Base-by-base conservation (phyloP, 2,888 invertebrate species). In the Ormyrus thymus region DNA sequence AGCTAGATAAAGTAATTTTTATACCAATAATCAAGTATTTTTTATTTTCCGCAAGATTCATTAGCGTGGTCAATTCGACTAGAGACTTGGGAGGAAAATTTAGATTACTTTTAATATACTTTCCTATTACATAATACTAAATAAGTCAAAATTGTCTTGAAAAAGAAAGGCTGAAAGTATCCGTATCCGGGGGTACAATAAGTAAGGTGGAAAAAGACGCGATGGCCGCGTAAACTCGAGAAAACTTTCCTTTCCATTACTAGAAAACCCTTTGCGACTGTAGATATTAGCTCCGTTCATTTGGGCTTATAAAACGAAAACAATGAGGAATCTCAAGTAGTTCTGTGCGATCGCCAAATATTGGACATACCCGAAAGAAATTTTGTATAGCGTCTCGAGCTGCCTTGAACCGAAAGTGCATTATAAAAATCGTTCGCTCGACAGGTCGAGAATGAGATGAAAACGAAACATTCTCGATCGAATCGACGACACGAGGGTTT, bases 391-490 rank as follows among this genome's bases (percentile, higher is more conserved):
- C 86, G 86, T 89, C 87, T 88, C 88, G 87, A 87, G 87, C 87
- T 89, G 89, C 88, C 89, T 89, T 89, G 87, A 89, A 89, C 88
- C 88, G 86, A 89, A 89, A 89, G 89, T 89, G 89, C 89, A 89
- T 89, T 89, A 89, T 83, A 82, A 86, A 86, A 85, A 84, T 83
- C 84, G 84, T 85, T 82, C 83, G 81, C 81, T 81, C 81, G 78
- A 73, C 78, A 79, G 74, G 76, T 84, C 82, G 83, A 82, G 83
- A 82, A 73, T 78, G 81, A 69, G 73, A 72, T 13, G 58, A 61
- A 58, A 77, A 77, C 76, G 76, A 65, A 13, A 61, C 81, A 80
- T 82, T 84, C 80, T 82, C 81, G 83, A 83, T 83, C 81, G 69
- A 59, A 80, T 82, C 79, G 80, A 81, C 82, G 79, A 84, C 80